Evolutionary conservation across 2,888 invertebrate genomes (phyloP).

Genomic region (Drosophila melanocephala): DNA sequence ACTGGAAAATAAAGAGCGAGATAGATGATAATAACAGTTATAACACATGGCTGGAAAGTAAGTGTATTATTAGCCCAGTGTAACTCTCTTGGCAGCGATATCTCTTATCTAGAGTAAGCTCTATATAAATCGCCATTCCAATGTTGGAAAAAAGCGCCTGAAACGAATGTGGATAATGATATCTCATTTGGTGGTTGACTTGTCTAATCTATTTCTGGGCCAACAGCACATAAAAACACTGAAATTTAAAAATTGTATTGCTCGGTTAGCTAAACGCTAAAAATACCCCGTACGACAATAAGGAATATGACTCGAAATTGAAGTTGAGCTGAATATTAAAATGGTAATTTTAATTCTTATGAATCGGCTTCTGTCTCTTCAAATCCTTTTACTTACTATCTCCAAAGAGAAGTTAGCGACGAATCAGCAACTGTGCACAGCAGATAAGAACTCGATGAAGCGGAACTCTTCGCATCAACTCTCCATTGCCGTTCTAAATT

Average conservation of each 20-base stretch:
- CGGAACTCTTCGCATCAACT: constrained; percentile 17
- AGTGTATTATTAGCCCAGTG: constrained; percentile 20
- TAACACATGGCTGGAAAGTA: constrained; percentile 17
- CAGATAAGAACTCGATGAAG: constrained; percentile 23
- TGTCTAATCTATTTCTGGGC: constrained; percentile 48
- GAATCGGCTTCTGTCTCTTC: not conserved
- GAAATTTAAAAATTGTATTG: not conserved
- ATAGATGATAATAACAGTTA: constrained; percentile 5
- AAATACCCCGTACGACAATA: not conserved
- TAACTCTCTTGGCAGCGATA: constrained; percentile 21
- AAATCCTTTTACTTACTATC: constrained; percentile 18
- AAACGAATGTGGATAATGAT: constrained; percentile 51
- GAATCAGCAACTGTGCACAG: constrained; percentile 9
- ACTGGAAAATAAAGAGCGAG: constrained; percentile 42
- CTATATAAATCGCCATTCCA: constrained; percentile 41
- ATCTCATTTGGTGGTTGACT: constrained; percentile 41
- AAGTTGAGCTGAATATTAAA: not conserved
- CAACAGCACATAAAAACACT: not conserved
- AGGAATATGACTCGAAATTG: not conserved
- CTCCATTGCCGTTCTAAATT: constrained; percentile 3
- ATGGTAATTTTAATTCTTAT: not conserved
- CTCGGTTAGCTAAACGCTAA: not conserved
- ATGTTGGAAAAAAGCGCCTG: constrained; percentile 28
- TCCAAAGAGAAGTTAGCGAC: constrained; percentile 14
- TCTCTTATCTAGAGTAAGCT: constrained; percentile 33